Evolutionary conservation across 2,113 vertebrate genomes (phyloP).

Genomic region (Corythornis vintsioides): DNA sequence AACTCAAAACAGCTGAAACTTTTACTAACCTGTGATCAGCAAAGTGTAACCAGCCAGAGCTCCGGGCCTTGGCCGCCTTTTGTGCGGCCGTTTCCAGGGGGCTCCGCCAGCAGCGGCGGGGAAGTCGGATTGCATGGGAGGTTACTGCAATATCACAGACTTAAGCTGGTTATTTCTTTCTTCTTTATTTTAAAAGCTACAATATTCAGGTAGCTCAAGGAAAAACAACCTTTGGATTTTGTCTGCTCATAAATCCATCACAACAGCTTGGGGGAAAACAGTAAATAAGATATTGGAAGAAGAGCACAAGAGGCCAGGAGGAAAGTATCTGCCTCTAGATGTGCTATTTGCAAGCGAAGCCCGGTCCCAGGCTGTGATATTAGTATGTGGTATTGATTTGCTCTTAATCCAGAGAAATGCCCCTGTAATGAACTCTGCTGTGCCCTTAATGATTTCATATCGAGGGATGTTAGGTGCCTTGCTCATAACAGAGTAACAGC

Average conservation of each 20-base stretch:
- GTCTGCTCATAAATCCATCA: constrained; percentile 50
- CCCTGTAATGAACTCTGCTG: constrained; percentile 71
- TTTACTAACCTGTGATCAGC: neutral
- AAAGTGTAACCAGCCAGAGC: neutral
- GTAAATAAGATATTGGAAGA: constrained; percentile 59
- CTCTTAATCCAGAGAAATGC: constrained; percentile 72
- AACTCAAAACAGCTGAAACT: neutral
- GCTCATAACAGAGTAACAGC: constrained; percentile 60
- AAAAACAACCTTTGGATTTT: constrained; percentile 60
- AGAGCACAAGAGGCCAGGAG: constrained; percentile 45
- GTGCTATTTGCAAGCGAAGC: constrained; percentile 42
- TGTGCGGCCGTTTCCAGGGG: neutral
- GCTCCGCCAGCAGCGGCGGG: neutral
- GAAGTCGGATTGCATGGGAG: neutral
- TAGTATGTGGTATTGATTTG: constrained; percentile 68
- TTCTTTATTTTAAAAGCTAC: constrained; percentile 41
- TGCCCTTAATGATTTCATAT: constrained; percentile 65
- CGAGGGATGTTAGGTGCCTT: constrained; percentile 49
- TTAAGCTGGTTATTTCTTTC: constrained; percentile 28
- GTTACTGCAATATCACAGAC: neutral
- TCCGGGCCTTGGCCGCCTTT: neutral
- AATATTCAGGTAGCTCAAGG: constrained; percentile 54
- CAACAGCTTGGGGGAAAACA: constrained; percentile 50
- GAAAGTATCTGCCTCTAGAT: constrained; percentile 16
- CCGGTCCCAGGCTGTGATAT: constrained; percentile 49